Evolutionary conservation across 2,888 invertebrate species (phyloP), one percentile per base, ranked within the genome.

Genomic region (Drosophila merina): DNA sequence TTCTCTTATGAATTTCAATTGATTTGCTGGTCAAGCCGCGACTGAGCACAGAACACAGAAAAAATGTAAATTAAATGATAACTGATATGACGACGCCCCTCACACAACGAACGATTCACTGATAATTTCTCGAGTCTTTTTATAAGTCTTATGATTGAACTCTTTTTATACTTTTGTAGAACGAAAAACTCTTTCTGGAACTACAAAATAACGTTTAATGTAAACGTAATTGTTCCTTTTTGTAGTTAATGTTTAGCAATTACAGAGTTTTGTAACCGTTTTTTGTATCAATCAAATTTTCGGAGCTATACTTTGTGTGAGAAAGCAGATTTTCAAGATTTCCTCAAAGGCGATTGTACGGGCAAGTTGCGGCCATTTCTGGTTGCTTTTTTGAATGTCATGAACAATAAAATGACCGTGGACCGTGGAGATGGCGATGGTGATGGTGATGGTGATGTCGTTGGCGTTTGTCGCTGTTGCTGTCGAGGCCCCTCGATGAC

Each of bases 301-400:
- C 2, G 36, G 36, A n/a, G 36, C 4, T n/a, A 36, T 36, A 36
- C 9, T 4, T 4, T 4, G 4, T 36, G 36, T 36, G 36, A 28
- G 28, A 54, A 44, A 44, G 33, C 20, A 10, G 44, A 44, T 10
- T 44, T 25, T 20, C 44, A 14, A 20, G 25, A 44, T 44, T 44
- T 44, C 20, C 44, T 25, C 44, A 57, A 45, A 68, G 67, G 45
- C 57, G 36, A 57, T 54, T 68, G 67, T 9, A 57, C 67, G 49
- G 44, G 38, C 49, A 9, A 69, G 67, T 69, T 49, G 49, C 30
- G 31, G 52, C 81, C 86, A 85, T 75, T 85, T 72, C 72, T 75
- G 76, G 76, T 82, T 63, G 64, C 7, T 60, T 62, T 84, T 87
- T 88, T 88, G 88, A 88, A 89, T 88, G 87, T 89, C 87, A 88